Evolutionary conservation across 2,113 vertebrate species (phyloP), one percentile per base, ranked within the genome.

Genomic region (Scalopus aquaticus): DNA sequence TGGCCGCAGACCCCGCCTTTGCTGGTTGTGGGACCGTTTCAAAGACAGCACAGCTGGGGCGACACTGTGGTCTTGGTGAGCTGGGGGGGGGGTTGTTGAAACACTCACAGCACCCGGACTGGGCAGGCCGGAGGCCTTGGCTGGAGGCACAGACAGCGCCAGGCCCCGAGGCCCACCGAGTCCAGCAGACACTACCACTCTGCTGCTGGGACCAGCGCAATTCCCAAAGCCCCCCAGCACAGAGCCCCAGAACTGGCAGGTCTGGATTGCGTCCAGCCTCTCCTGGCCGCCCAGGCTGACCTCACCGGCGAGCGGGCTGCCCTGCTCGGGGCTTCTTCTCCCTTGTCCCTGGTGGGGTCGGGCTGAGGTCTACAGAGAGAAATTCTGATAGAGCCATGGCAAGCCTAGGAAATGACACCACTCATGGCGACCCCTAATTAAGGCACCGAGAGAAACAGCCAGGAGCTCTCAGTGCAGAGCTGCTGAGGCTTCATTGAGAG

Each of bases 401-500:
- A 70, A 93, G 62, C 60, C 90, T n/a, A 28, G 74, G 90, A n/a
- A n/a, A n/a, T 72, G 44, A 44, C 2, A 58, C n/a, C 13, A 10
- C 37, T 51, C 11, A 0, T 65, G 24, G 26, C 30, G 77, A 82
- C 60, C 82, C 35, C 37, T 62, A 65, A 88, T 80, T 80, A 88
- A 94, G 82, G 64, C 26, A 0, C 32, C 28, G 82, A 62, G 56
- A 1, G 12, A 9, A 44, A 39, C 72, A 35, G 77, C 73, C n/a
- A 9, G 82, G 77, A 8, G 2, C 56, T 17, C 62, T n/a, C 16
- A 0, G 4, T 4, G n/a, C 67, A 2, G 0, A 56, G n/a, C 76
- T 16, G n/a, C n/a, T n/a, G 42, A 37, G 89, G 77, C 85, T 95
- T 94, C 90, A 80, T 51, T 92, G 88, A 95, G 77, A 95, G 87